Percentiles rank a stretch among this genome's conserved stretches.
Evolutionary conservation across 2,888 invertebrate genomes (phyloP).

Genomic region (Nomada ruficornis): DNA sequence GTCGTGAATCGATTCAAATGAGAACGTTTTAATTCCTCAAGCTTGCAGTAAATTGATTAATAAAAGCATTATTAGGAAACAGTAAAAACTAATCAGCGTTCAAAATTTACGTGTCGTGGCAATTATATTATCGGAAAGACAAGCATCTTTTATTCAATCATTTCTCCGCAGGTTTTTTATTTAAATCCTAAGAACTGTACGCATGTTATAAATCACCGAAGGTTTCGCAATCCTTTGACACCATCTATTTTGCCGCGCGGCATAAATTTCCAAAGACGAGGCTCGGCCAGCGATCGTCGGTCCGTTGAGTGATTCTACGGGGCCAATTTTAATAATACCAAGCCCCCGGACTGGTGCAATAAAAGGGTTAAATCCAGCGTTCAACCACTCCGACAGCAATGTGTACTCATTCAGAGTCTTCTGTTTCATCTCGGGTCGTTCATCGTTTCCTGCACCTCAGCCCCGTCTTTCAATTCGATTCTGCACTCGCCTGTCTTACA

Average conservation of each 20-base stretch:
- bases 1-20: background rate
- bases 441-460: slow-evolving; percentile 29
- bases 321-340: slow-evolving; percentile 46
- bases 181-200: too few relatives aligned
- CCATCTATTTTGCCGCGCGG: background rate
- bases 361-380: slow-evolving; percentile 50
- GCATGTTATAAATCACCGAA: too few relatives aligned
- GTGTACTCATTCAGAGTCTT: slow-evolving; percentile 42
- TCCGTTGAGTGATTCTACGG: slow-evolving; percentile 69
- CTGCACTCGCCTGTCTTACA: slow-evolving; percentile 29
- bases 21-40: background rate
- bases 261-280: slow-evolving; percentile 37
- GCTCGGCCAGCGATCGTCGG: slow-evolving; percentile 65
- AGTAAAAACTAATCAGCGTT: too few relatives aligned
- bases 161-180: too few relatives aligned
- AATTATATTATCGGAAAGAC: too few relatives aligned
- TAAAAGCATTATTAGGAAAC: too few relatives aligned
- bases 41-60: too few relatives aligned
- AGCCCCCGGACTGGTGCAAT: slow-evolving; percentile 44
- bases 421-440: slow-evolving; percentile 22
- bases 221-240: too few relatives aligned
- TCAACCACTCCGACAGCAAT: slow-evolving; percentile 62
- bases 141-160: too few relatives aligned
- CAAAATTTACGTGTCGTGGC: too few relatives aligned
- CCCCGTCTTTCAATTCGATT: slow-evolving; percentile 51